A percentile compares a stretch with the other conserved stretches of the same genome.
phyloP scores from a whole-genome alignment of 35 echinoderm and acorn worm species.

The Ophiothrix spiculata region DNA sequence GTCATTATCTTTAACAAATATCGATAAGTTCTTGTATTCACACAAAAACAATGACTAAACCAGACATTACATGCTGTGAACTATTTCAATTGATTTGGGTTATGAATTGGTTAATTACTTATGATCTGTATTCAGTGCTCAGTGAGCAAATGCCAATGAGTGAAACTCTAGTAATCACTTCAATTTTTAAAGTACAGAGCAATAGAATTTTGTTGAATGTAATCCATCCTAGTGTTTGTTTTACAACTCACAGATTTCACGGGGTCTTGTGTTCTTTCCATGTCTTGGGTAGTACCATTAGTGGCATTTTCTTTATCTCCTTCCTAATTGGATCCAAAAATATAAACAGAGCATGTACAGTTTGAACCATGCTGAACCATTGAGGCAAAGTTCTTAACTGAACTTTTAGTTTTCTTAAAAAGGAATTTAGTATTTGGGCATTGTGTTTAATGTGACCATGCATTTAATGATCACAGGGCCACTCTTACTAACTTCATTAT shows the following conservation, averaged over 20 bases:
- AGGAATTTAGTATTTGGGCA: background rate
- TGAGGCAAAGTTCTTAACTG: background rate
- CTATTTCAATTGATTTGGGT: too few relatives aligned
- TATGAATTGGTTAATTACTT: too few relatives aligned
- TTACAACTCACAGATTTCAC: background rate
- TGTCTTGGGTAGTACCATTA: background rate
- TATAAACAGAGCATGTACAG: background rate
- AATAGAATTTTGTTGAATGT: background rate
- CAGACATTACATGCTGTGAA: background rate
- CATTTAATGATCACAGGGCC: background rate
- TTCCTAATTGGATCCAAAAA: background rate
- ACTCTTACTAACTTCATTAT: background rate
- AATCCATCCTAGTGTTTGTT: background rate
- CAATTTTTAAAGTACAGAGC: background rate
- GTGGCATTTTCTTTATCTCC: background rate
- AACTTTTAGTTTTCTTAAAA: background rate
- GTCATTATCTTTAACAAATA: background rate
- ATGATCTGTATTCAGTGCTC: too few relatives aligned
- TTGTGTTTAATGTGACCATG: too few relatives aligned
- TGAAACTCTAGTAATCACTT: background rate
- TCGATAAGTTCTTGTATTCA: background rate
- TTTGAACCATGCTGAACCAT: background rate
- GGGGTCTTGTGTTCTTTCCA: background rate
- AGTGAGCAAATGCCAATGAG: background rate
- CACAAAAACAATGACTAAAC: background rate